Conservation (phyloP, 2,888 invertebrate genomes). For the Ceramica pisi region DNA sequence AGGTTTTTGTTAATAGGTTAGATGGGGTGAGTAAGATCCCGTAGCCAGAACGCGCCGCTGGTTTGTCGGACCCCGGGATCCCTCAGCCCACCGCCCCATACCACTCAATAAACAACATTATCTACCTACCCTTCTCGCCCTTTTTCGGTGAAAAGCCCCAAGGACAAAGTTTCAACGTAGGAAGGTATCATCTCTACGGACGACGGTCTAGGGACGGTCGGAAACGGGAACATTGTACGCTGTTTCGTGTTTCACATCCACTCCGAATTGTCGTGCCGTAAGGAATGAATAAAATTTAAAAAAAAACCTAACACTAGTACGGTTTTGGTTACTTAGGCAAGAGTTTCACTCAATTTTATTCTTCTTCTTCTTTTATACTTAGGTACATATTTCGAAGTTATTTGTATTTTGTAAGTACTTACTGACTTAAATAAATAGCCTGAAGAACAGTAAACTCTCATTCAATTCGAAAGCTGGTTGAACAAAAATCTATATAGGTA, state of each 20-base stretch:
- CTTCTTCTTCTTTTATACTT: too few species aligned
- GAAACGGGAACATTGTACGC: conserved; percentile 18
- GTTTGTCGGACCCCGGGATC: not conserved
- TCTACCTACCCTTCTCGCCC: conserved; percentile 14
- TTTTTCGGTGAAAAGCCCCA: conserved; percentile 13
- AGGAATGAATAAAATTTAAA: too few species aligned
- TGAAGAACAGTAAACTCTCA: too few species aligned
- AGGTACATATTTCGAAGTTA: too few species aligned
- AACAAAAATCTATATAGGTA: too few species aligned
- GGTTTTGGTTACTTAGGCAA: too few species aligned
- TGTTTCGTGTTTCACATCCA: conserved; percentile 14
- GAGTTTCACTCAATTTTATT: too few species aligned
- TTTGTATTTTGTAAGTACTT: too few species aligned
- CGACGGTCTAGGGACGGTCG: not conserved
- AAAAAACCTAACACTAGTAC: too few species aligned
- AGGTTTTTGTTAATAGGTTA: conserved; percentile 1
- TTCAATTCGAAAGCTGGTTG: too few species aligned
- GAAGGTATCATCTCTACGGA: not conserved
- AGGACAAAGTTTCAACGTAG: conserved; percentile 25
- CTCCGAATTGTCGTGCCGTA: conserved; percentile 10
- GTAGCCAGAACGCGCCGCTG: not conserved
- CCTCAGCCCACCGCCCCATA: not conserved
- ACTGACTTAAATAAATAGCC: too few species aligned
- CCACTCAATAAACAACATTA: conserved; percentile 1
- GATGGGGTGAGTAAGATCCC: not conserved